Conservation (phyloP, 2,113 vertebrate species). For the Calyptommatus sinebrachiatus region DNA sequence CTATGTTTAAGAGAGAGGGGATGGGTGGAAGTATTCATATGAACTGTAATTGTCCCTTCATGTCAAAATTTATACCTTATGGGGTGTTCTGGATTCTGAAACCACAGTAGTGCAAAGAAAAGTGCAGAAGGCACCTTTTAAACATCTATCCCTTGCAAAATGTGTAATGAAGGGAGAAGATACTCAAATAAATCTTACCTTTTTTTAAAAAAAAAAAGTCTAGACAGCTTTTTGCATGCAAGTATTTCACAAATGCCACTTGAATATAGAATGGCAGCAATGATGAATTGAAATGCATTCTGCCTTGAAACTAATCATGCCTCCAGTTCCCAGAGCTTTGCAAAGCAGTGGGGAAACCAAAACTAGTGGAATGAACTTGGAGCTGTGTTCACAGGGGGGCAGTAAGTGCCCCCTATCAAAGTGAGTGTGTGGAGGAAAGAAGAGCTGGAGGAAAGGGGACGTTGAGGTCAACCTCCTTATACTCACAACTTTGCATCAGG, state of each 20-base stretch:
- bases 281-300: not conserved
- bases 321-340: not conserved
- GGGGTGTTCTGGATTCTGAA: too few species aligned
- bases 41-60: constrained; percentile 14
- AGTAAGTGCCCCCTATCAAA: too few species aligned
- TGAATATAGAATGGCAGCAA: constrained; percentile 1
- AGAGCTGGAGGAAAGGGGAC: too few species aligned
- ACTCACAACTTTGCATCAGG: too few species aligned
- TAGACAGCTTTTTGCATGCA: not conserved
- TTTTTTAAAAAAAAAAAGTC: not conserved
- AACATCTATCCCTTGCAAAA: not conserved
- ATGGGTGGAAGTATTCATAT: constrained; percentile 1
- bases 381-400: too few species aligned
- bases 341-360: too few species aligned
- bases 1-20: not conserved
- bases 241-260: not conserved
- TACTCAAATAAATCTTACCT: not conserved
- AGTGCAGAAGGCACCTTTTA: not conserved
- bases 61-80: constrained; percentile 9
- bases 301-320: not conserved
- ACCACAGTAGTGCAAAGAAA: not conserved
- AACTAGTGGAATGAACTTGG: too few species aligned
- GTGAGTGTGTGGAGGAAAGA: too few species aligned
- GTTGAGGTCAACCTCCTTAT: too few species aligned
- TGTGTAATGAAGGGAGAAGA: not conserved